Evolutionary conservation across 2,113 vertebrate species (phyloP), one percentile per base, ranked within the genome.

Genomic region (Prunella fulvescens): DNA sequence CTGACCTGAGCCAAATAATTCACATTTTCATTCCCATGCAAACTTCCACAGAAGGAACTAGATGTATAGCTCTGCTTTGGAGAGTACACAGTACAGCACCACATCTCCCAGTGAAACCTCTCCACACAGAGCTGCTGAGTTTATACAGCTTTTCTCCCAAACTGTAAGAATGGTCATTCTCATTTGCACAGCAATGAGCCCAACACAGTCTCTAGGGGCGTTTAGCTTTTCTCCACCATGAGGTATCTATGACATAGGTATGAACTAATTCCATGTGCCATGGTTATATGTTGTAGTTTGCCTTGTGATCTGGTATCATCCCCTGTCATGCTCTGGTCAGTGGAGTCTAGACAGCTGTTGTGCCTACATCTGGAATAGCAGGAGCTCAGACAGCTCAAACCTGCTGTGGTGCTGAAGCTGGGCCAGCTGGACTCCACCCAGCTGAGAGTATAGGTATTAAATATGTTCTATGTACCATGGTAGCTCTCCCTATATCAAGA

Each of bases 1-100:
- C 72, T 92, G 93, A 94, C 80, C 53, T 13, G 2, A 88, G 69
- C 22, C 65, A 88, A 66, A 83, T 94, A 93, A 96, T 86, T 94
- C 92, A 86, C 48, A 57, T 92, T 83, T 95, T 83, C 60, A 81
- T 95, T 95, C 82, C 65, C 77, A 60, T 57, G 61, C 45, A 84
- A 74, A 84, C 69, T 91, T 88, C 65, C 50, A 87, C 33, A 66
- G 76, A 77, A 90, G 48, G 28, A 90, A 15, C 48, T 42, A 60
- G 56, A 61, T 72, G 19, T 48, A 35, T 10, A 62, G 15, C 28
- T 92, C 64, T 94, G 13, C 39, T 95, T 47, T 77, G 39, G 26
- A 19, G 57, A 67, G 31, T 44, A 22, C 6, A 0, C 18, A 71
- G 31, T 57, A 48, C 19, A 44, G 0, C 14, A 35, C 23, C n/a